Evolutionary conservation across 2,113 vertebrate species (phyloP).

Genomic region (Gallinago jamesoni): DNA sequence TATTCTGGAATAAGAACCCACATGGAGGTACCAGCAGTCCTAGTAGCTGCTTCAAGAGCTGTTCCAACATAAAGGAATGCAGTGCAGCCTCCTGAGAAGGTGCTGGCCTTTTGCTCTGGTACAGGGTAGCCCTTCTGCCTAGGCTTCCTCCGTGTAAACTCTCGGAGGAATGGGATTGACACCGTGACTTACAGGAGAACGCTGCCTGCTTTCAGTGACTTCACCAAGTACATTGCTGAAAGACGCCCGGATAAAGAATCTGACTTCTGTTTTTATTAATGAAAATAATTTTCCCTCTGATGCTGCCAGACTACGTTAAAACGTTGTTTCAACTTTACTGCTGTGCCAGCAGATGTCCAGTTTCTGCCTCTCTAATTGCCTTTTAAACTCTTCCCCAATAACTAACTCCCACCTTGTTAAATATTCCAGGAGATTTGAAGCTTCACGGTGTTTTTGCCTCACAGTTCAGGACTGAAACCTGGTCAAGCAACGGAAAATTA

Average conservation of each 20-base stretch:
- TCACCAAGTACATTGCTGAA: background rate
- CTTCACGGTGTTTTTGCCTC: background rate
- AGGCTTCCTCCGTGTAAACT: fast-evolving
- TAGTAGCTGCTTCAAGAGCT: background rate
- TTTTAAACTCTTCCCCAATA: conserved; percentile 12
- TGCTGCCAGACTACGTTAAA: background rate
- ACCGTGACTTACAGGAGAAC: background rate
- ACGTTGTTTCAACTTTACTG: conserved; percentile 10
- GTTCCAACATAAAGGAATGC: background rate
- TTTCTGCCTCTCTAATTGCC: conserved; percentile 3
- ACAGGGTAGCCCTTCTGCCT: background rate
- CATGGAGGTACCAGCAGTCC: background rate
- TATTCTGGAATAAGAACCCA: background rate
- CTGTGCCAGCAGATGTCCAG: conserved; percentile 30
- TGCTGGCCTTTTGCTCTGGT: background rate
- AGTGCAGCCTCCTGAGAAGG: background rate
- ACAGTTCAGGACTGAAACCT: background rate
- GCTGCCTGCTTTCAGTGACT: background rate
- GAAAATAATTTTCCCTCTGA: background rate
- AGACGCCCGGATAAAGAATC: background rate
- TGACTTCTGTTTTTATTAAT: background rate
- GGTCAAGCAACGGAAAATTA: background rate
- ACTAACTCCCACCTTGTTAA: background rate
- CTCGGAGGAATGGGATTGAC: background rate
- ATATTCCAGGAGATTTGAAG: background rate